Evolutionary conservation across 2,888 invertebrate species (phyloP).

Genomic region (Caenorhabditis parvicauda): DNA sequence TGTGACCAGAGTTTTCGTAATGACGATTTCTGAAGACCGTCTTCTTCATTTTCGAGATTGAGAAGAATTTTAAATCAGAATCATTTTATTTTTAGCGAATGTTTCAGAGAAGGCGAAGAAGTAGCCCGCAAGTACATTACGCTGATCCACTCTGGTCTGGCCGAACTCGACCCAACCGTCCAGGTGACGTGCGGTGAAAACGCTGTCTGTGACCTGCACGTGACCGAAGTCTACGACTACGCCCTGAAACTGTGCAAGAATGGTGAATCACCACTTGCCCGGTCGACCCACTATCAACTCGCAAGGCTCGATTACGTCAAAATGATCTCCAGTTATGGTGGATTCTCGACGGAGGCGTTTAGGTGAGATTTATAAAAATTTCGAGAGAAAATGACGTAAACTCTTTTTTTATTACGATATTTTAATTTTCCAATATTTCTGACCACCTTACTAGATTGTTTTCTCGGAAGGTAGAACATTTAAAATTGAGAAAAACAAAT

Average conservation of each 20-base stretch:
- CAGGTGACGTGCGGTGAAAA: conserved; percentile 7
- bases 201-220: conserved; percentile 56
- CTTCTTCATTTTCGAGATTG: neutral
- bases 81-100: too few relatives aligned
- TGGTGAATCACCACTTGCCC: conserved; percentile 23
- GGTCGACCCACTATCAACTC: conserved; percentile 42
- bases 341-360: conserved; percentile 46
- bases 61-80: neutral
- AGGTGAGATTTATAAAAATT: conserved; percentile 5
- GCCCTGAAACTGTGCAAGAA: conserved; percentile 40
- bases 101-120: conserved; percentile 20
- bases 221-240: conserved; percentile 60
- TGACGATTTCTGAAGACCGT: too few relatives aligned
- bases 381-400: neutral
- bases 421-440: neutral
- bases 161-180: neutral
- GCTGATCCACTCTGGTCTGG: conserved; percentile 21
- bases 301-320: conserved; percentile 49
- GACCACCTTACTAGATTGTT: neutral
- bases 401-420: neutral
- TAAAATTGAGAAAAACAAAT: too few relatives aligned
- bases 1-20: too few relatives aligned
- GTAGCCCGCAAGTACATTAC: conserved; percentile 19
- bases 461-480: neutral
- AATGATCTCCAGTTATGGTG: conserved; percentile 50